These are phyloP conservation scores for Chrysochloris asiatica DNA, from an alignment of 2,113 vertebrate genomes.

Conservation along the genomic window DNA sequence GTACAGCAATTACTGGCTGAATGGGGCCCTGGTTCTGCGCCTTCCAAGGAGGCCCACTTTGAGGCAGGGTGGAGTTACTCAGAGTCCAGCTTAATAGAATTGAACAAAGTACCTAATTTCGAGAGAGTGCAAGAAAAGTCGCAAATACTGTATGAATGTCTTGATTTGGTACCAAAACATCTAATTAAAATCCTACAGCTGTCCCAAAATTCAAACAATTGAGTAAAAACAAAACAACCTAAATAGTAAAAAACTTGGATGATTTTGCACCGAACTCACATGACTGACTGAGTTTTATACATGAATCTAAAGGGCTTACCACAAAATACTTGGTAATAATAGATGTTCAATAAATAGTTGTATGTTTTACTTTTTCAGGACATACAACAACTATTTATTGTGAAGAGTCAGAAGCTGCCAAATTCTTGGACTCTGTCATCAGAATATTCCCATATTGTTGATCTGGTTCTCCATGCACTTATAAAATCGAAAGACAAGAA, in stretches of 20 bases:
- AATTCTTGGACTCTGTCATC: not conserved
- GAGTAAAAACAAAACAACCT: not conserved
- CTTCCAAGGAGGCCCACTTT: not conserved
- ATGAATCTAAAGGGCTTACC: not conserved
- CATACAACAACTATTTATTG: too few relatives aligned
- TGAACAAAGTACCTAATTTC: conserved; percentile 53
- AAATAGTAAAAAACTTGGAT: not conserved
- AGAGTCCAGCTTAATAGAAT: conserved; percentile 23
- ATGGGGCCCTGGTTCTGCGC: not conserved
- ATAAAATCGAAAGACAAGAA: not conserved
- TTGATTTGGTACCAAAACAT: not conserved
- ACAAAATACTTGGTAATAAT: not conserved
- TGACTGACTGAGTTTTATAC: too few relatives aligned
- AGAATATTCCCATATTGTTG: not conserved
- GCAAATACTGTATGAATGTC: conserved; percentile 16
- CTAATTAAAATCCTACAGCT: conserved; percentile 1
- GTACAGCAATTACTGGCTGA: conserved; percentile 54
- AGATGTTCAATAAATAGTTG: too few relatives aligned
- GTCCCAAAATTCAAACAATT: not conserved
- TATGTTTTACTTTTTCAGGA: too few relatives aligned
- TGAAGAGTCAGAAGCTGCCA: not conserved
- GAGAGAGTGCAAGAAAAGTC: conserved; percentile 42
- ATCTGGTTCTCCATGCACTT: not conserved
- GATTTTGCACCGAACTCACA: too few relatives aligned
- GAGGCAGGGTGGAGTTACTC: not conserved